phyloP scores from a whole-genome alignment of 2,113 vertebrate species.

The Festucalex cinctus region DNA sequence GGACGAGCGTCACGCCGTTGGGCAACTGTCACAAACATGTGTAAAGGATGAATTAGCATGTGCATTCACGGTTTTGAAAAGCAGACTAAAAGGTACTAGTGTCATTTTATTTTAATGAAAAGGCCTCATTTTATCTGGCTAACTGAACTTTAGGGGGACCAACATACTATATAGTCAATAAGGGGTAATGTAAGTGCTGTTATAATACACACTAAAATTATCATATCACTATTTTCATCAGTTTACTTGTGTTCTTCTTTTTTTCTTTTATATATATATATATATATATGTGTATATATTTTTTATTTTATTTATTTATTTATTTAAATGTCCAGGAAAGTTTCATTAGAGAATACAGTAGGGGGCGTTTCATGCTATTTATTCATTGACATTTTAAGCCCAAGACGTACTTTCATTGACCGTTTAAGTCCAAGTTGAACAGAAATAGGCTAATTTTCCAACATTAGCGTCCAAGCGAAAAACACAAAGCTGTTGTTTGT shows the following conservation, averaged over 20 bases:
- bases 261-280: too few species aligned
- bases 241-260: too few species aligned
- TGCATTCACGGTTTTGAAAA: background rate
- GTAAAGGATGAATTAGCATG: background rate
- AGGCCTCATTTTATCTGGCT: too few species aligned
- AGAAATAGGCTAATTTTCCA: background rate
- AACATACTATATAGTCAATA: too few species aligned
- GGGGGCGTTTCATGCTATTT: background rate
- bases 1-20: constrained; percentile 20
- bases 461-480: background rate
- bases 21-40: constrained; percentile 7
- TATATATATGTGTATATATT: too few species aligned
- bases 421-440: too few species aligned
- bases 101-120: constrained; percentile 3
- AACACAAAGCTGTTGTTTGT: constrained; percentile 19
- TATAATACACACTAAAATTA: too few species aligned
- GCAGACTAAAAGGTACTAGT: background rate
- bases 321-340: background rate
- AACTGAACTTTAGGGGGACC: too few species aligned
- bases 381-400: background rate
- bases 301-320: background rate
- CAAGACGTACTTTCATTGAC: background rate
- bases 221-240: too few species aligned
- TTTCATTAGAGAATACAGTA: background rate
- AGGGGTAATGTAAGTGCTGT: too few species aligned